phyloP scores from a whole-genome alignment of 1,140 invertebrate species.

The Drosophila lacertosa region DNA sequence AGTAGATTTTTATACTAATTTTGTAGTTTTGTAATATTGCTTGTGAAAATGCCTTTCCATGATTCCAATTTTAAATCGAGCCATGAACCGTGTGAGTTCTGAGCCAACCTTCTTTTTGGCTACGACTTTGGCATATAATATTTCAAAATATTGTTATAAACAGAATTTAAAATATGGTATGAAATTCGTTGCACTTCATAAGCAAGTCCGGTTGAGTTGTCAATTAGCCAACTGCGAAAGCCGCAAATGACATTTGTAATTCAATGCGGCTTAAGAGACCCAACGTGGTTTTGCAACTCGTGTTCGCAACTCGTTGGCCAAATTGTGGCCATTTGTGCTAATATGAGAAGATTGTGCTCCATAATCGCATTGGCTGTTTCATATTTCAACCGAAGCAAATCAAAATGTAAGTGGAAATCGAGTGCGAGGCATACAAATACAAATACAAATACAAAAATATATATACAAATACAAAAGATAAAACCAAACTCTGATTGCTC shows the following conservation, averaged over 20 bases:
- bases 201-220: not conserved
- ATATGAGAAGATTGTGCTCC: constrained; percentile 40
- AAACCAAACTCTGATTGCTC: constrained; percentile 46
- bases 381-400: constrained; percentile 57
- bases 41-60: no score
- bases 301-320: constrained; percentile 28
- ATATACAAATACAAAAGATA: no score
- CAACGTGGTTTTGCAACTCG: not conserved
- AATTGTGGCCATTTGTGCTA: constrained; percentile 77
- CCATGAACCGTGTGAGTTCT: no score
- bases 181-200: not conserved
- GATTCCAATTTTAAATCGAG: no score
- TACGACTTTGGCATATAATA: no score
- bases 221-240: constrained; percentile 22
- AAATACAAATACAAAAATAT: no score
- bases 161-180: not conserved
- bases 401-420: constrained; percentile 17
- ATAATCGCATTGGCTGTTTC: constrained; percentile 54
- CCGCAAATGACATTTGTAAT: constrained; percentile 58
- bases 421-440: constrained; percentile 13
- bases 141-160: no score
- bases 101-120: no score
- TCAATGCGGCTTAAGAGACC: constrained; percentile 24
- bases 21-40: no score
- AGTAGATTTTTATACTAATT: no score